These are phyloP conservation scores for Ciconia nigra DNA, from an alignment of 2,797 vertebrate genomes.

Conservation along the genomic window DNA sequence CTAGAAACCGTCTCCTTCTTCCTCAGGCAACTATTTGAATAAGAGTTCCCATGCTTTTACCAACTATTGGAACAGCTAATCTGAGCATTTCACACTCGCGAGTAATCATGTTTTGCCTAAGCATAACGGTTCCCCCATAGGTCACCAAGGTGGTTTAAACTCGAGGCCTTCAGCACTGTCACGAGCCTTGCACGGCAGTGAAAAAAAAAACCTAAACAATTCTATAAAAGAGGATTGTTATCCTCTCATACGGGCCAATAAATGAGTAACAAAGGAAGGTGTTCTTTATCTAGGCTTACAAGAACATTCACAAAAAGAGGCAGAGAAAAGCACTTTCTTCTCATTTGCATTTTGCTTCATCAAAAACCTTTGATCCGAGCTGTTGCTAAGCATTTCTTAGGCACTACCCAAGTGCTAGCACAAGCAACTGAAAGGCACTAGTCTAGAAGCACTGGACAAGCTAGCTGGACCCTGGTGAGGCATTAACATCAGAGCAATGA, in stretches of 20 bases:
- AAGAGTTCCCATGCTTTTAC: neutral
- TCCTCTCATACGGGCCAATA: neutral
- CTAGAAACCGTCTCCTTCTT: neutral
- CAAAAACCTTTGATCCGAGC: neutral
- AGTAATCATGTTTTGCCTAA: neutral
- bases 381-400: neutral
- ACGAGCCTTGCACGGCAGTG: neutral
- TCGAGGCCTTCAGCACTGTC: neutral
- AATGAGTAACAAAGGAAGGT: neutral
- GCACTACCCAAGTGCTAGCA: neutral
- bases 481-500: neutral
- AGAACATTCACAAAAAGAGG: neutral
- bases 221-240: neutral
- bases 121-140: neutral
- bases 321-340: neutral
- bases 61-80: neutral
- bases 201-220: neutral
- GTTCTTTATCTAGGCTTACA: neutral
- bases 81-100: neutral
- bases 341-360: neutral
- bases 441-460: neutral
- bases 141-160: neutral
- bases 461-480: too few relatives aligned
- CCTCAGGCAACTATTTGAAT: neutral
- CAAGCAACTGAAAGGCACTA: neutral